Evolutionary conservation across 2,797 vertebrate genomes (phyloP), one percentile per base, ranked within the genome.

Genomic region (Astyanax mexicanus): DNA sequence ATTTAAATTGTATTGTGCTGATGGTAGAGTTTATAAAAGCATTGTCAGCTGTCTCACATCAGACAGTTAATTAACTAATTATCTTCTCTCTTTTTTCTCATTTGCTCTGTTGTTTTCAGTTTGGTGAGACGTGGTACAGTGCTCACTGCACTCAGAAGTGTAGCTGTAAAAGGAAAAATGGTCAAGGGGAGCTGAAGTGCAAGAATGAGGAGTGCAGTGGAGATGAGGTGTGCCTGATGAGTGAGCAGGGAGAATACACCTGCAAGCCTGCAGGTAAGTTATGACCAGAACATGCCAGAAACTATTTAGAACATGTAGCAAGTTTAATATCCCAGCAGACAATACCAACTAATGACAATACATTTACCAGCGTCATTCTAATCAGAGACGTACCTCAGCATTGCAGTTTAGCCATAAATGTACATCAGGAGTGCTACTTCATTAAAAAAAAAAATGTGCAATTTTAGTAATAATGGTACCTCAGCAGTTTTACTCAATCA

Each of bases 121-220:
- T 93, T 69, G 87, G 85, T 15, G 89, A 94, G 37, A 88, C 72
- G 35, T 95, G 94, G 94, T 84, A 95, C 85, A 92, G 86, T 9
- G 60, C 81, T 57, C 86, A 91, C 81, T 95, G 94, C 81, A 81
- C 64, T 69, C 70, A 89, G 77, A 94, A 89, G 85, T 95, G 93
- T 79, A 61, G 90, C 79, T 96, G 93, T 77, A 80, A 90, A 47
- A 74, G 84, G 57, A 85, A 90, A 0, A 70, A 87, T 21, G 83
- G 84, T 1, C 72, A 85, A 0, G 92, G 90, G 35, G 60, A 80
- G 69, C 88, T 92, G 67, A 77, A 80, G 0, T 94, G 93, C 25
- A 78, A 83, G 15, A 72, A 89, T 68, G 86, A 91, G 0, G 84
- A 83, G 72, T 96, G 92, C 49, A 83, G 89, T n/a, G 60, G 70